Evolutionary conservation across 2,888 invertebrate genomes (phyloP), one percentile per base, ranked within the genome.

Genomic region (Pandemis cinnamomeana): DNA sequence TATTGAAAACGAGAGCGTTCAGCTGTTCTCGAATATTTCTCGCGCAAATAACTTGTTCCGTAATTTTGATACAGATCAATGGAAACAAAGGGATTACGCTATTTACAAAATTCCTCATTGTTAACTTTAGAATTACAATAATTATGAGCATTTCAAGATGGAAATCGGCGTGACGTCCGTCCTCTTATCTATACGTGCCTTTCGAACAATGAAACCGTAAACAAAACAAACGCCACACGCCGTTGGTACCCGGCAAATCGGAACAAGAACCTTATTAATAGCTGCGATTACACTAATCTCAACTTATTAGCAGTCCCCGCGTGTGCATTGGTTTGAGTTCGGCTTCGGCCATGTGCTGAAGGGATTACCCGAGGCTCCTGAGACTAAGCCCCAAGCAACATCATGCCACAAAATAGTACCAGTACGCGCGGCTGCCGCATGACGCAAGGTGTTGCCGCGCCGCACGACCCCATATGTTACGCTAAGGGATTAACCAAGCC

Each of bases 401-500:
- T 64, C 44, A 6, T 64, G 48, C 48, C 46, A 36, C 64, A n/a
- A 7, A 64, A 64, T 48, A 2, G 13, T 48, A 8, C 36, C 13
- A 36, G 20, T 64, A 27, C 64, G 13, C 44, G 46, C 63, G 46
- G 27, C 48, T 46, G 20, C 44, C 20, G 11, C 20, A 46, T 20
- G 46, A 20, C 63, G 13, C 64, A 36, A 48, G 64, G 27, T 13
- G n/a, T 27, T 20, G 51, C 46, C 66, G 13, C 27, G 48, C 67
- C 41, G 13, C 64, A 48, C 67, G 51, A 67, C 53, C 71, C 61
- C 60, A 62, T 67, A 67, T 67, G 71, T 68, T 67, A 71, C 70
- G 72, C 75, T 58, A 62, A 76, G 76, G 84, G 87, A 89, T 87
- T 87, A 89, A 81, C 77, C 77, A 79, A 83, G 84, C 78, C 82